Conservation (phyloP, 2,113 vertebrate species). For the Craseonycteris thonglongyai region DNA sequence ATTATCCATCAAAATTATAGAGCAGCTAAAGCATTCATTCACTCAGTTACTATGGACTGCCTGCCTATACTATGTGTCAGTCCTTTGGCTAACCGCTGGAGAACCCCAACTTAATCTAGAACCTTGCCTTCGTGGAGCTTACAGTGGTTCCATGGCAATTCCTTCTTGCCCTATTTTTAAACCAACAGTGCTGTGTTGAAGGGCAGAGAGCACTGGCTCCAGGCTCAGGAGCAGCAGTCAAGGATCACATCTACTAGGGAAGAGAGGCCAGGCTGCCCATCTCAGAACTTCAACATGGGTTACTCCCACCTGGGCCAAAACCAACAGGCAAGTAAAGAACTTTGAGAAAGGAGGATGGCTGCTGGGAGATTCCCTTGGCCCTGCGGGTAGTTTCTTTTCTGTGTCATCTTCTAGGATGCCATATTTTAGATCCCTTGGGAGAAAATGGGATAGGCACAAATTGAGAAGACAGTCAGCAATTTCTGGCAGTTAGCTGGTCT, state of each 20-base stretch:
- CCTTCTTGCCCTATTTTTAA: background rate
- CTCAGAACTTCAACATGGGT: background rate
- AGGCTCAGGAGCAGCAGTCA: background rate
- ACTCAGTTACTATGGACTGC: background rate
- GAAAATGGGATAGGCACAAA: background rate
- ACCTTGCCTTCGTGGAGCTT: background rate
- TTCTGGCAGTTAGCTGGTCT: background rate
- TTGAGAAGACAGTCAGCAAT: background rate
- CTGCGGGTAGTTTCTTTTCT: background rate
- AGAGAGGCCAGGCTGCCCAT: background rate
- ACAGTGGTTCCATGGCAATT: background rate
- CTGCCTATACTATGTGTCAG: background rate
- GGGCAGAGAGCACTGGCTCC: background rate
- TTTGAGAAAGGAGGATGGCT: background rate
- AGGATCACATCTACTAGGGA: background rate
- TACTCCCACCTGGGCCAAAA: background rate
- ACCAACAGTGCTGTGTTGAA: background rate
- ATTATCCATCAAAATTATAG: background rate
- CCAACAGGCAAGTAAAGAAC: background rate
- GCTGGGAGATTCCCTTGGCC: background rate
- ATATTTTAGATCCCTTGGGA: background rate
- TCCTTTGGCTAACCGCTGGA: background rate
- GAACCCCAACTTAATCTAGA: background rate
- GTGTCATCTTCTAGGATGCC: background rate
- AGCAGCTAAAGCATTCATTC: background rate